Evolutionary conservation across 1,140 invertebrate species (phyloP).

Genomic region (Procambarus virginalis): DNA sequence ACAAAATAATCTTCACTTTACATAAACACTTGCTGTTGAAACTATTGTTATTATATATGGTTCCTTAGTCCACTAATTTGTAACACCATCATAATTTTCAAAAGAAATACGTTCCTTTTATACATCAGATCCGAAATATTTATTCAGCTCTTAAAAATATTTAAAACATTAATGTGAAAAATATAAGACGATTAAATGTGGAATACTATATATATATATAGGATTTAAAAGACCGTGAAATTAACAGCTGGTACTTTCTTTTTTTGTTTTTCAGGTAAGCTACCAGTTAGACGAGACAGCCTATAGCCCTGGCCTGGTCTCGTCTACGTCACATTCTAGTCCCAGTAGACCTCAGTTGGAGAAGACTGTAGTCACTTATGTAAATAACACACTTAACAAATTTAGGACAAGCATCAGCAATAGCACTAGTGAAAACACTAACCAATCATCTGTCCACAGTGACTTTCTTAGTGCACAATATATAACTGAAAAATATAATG

Average conservation of each 20-base stretch:
- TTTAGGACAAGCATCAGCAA: conserved; percentile 9
- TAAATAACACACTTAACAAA: neutral
- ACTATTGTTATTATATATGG: too few relatives aligned
- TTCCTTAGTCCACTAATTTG: too few relatives aligned
- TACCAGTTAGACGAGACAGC: conserved; percentile 56
- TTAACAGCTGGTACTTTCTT: neutral
- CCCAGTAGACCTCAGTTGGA: conserved; percentile 43
- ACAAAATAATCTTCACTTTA: too few relatives aligned
- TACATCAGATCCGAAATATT: too few relatives aligned
- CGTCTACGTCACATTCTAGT: conserved; percentile 52
- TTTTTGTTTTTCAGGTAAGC: conserved; percentile 40
- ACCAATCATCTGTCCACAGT: neutral
- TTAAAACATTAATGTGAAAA: too few relatives aligned
- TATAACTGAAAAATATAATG: conserved; percentile 3
- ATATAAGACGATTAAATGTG: too few relatives aligned
- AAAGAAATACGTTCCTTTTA: too few relatives aligned
- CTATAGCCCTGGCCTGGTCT: conserved; percentile 48
- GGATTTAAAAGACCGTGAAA: too few relatives aligned
- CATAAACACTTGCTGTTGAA: too few relatives aligned
- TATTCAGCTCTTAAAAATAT: too few relatives aligned
- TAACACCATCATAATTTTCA: too few relatives aligned
- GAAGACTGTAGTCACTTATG: conserved; percentile 24
- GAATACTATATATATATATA: too few relatives aligned
- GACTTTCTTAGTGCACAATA: neutral
- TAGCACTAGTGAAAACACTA: conserved; percentile 1